Evolutionary conservation across 2,888 invertebrate species (phyloP).

Genomic region (Craniophora ligustri): DNA sequence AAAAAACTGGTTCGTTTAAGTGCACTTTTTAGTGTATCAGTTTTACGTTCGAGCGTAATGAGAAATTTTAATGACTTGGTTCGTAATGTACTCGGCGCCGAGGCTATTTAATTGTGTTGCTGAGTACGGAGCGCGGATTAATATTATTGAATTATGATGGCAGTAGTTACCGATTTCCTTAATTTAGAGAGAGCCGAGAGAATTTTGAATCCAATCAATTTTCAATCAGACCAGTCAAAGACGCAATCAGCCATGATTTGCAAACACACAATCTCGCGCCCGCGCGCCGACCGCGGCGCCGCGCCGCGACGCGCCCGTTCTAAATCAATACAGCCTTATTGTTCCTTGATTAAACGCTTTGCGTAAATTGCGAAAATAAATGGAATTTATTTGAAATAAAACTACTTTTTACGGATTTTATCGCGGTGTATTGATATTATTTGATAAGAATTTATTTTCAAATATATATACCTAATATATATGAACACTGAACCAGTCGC

Average conservation of each 20-base stretch:
- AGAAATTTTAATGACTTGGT: constrained; percentile 11
- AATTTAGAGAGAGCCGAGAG: neutral
- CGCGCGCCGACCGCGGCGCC: too few relatives aligned
- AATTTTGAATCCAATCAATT: constrained; percentile 12
- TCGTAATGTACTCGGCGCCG: neutral
- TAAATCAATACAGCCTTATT: constrained; percentile 8
- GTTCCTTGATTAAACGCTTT: constrained; percentile 14
- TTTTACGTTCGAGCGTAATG: constrained; percentile 17
- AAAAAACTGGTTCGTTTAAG: constrained; percentile 3
- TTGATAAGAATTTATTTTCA: too few relatives aligned
- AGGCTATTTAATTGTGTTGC: neutral
- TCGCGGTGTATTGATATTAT: too few relatives aligned
- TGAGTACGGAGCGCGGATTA: neutral
- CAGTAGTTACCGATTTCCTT: neutral
- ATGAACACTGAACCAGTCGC: too few relatives aligned
- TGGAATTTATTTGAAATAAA: constrained; percentile 3
- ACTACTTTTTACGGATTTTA: too few relatives aligned
- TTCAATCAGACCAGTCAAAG: constrained; percentile 13
- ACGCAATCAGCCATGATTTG: constrained; percentile 20
- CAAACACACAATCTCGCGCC: constrained; percentile 1
- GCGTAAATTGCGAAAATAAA: constrained; percentile 4
- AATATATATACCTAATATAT: too few relatives aligned
- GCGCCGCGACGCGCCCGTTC: too few relatives aligned
- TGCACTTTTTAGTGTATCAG: constrained; percentile 18
- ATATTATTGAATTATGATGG: neutral